Base-by-base conservation (phyloP, 1,140 invertebrate genomes). In the Rhynchophorus ferrugineus region DNA sequence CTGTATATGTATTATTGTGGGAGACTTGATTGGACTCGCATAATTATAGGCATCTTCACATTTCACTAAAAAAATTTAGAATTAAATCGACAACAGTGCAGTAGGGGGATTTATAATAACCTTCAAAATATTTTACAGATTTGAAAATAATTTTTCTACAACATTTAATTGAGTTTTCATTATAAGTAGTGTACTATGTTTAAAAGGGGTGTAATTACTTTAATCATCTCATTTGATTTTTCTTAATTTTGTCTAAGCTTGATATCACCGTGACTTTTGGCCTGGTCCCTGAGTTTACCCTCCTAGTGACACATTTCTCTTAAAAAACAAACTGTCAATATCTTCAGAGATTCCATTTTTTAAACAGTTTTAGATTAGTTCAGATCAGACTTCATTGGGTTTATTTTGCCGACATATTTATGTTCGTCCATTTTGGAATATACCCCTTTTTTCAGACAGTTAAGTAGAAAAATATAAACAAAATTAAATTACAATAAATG, bases 221-320 rank as follows among this genome's bases (percentile, higher is more conserved):
- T 45, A n/a, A 54, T 35, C 43, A 59, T 64, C 56, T 62, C 56
- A 64, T 67, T 65, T 64, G 61, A 61, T 66, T 65, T n/a, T 61
- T 59, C 41, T 63, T 59, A 59, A 58, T 60, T 63, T 61, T 64
- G 47, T 65, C 56, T 59, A 64, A 65, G n/a, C 66, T 67, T 69
- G 68, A 69, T 69, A 69, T 69, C 62, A 68, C 68, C 66, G 65
- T 69, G 64, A 67, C 59, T 66, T 66, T 65, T 67, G 68, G 65
- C 66, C 66, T 68, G 68, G 66, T 68, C 68, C 68, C 68, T 68
- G 64, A 69, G 66, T 68, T 66, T 66, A 68, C 66, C 65, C 62
- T 62, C 61, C 62, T 60, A 63, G 49, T 59, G 49, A 47, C 49
- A 65, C 57, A 53, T 37, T 43, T 43, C 42, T 51, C 46, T 39